Evolutionary conservation across 53 echinoderm and acorn worm genomes (phyloP), one percentile per base, ranked within the genome.

Genomic region (Apostichopus leukothele): DNA sequence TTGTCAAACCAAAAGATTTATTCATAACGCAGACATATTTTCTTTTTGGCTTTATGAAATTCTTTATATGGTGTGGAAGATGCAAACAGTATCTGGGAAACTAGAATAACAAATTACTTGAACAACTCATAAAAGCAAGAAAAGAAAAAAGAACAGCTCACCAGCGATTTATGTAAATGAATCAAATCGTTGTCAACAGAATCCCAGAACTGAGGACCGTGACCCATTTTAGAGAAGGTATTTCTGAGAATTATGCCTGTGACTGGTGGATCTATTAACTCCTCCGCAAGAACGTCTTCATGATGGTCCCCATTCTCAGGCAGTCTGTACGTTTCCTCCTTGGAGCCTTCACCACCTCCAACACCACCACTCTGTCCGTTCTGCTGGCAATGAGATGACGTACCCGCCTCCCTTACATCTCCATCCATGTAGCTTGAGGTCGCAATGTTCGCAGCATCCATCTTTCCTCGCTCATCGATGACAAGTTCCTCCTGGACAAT

Each of bases 171-270:
- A 21, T 81, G 81, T 54, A 81, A 81, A 23, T 10, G 59, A 22
- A 20, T 6, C 25, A 81, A 54, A 16, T 81, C 60, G 18, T 81
- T 59, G 54, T 81, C 81, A 21, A 81, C 20, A 5, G 11, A n/a
- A 21, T 81, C 59, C 81, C 81, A 81, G 81, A 81, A 81, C 22
- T 7, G 54, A 54, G 22, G 4, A 5, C 81, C 81, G n/a, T 81
- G 53, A 3, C 81, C 81, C 23, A 81, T 8, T 55, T 20, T 81
- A 10, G 19, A 57, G 23, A 54, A 81, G 13, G 81, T 19, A 54
- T 81, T 21, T 81, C 59, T 81, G 7, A 81, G 54, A 16, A 81
- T 59, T 8, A 59, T 54, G 16, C 54, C 55, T 8, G 81, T 57
- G 60, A 81, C 55, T 7, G 81, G 81, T 14, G 55, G 81, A 81